phyloP scores from a whole-genome alignment of 1,140 invertebrate genomes.

The Melitaea cinxia region DNA sequence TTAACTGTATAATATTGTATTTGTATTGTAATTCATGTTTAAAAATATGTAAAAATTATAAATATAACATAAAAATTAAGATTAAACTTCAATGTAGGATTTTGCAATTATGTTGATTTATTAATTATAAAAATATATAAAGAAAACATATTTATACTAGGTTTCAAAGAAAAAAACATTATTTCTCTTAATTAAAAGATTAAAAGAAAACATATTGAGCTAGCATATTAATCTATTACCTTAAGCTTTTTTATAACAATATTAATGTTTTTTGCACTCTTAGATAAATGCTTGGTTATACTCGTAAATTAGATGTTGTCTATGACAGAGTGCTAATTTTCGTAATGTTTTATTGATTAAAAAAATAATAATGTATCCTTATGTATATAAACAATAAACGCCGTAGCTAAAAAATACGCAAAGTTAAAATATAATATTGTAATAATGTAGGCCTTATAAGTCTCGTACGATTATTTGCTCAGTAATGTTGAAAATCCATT shows the following conservation, averaged over 20 bases:
- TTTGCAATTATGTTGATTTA: too few species aligned
- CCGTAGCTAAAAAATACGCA: neutral
- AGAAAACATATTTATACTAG: too few species aligned
- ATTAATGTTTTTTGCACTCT: constrained; percentile 17
- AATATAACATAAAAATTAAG: too few species aligned
- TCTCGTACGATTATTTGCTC: constrained; percentile 78
- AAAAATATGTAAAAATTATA: too few species aligned
- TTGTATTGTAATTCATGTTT: too few species aligned
- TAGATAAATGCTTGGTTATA: constrained; percentile 16
- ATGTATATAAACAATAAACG: neutral
- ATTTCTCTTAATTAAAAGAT: neutral
- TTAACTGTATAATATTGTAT: too few species aligned
- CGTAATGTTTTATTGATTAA: constrained; percentile 20
- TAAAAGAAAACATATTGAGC: neutral
- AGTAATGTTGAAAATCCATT: constrained; percentile 81
- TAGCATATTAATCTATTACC: constrained; percentile 16
- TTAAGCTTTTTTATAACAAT: constrained; percentile 22
- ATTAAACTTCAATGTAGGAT: too few species aligned
- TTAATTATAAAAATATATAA: too few species aligned
- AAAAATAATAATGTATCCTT: constrained; percentile 6
- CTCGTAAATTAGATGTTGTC: constrained; percentile 13
- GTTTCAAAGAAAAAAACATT: too few species aligned
- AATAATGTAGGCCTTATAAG: constrained; percentile 45
- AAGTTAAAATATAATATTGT: constrained; percentile 4
- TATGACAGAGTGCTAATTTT: constrained; percentile 17